These are phyloP conservation scores for Diadegma fenestrale DNA, from an alignment of 2,888 invertebrate species.

Conservation along the genomic window DNA sequence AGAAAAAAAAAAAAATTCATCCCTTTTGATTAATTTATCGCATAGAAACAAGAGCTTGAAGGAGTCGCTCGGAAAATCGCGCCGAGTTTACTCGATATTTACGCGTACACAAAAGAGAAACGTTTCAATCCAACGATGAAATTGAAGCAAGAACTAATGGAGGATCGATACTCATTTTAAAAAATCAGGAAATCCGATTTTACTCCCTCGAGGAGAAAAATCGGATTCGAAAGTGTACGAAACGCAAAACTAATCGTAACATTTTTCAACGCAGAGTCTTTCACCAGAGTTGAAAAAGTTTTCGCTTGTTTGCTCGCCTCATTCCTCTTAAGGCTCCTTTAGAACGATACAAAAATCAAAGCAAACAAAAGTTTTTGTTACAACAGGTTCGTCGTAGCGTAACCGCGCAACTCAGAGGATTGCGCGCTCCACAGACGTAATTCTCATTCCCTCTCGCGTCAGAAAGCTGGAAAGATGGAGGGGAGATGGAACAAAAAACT, in stretches of 20 bases:
- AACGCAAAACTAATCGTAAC: conserved; percentile 27
- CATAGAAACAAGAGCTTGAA: background rate
- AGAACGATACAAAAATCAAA: conserved; percentile 11
- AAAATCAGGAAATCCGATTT: background rate
- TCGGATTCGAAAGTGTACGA: conserved; percentile 4
- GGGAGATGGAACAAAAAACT: conserved; percentile 19
- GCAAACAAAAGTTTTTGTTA: conserved; percentile 35
- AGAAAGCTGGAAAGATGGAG: background rate
- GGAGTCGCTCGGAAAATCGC: background rate
- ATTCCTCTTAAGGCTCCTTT: conserved; percentile 23
- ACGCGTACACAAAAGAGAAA: background rate
- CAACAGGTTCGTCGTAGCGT: conserved; percentile 34
- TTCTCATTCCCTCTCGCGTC: conserved; percentile 8
- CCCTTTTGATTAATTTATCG: conserved; percentile 50
- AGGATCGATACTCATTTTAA: background rate
- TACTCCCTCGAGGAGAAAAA: background rate
- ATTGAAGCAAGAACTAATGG: background rate
- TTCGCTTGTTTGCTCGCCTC: conserved; percentile 8
- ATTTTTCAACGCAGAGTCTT: conserved; percentile 33
- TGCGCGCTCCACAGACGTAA: conserved; percentile 16
- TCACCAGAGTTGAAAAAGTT: conserved; percentile 37
- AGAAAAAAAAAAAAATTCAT: conserved; percentile 53
- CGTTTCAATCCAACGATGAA: background rate
- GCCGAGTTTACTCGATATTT: background rate
- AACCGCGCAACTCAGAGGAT: conserved; percentile 17